Percentiles rank a stretch among this genome's conserved stretches.
These are phyloP conservation scores for Sinocyclocheilus grahami DNA, from an alignment of 2,113 vertebrate species.

Conservation along the genomic window DNA sequence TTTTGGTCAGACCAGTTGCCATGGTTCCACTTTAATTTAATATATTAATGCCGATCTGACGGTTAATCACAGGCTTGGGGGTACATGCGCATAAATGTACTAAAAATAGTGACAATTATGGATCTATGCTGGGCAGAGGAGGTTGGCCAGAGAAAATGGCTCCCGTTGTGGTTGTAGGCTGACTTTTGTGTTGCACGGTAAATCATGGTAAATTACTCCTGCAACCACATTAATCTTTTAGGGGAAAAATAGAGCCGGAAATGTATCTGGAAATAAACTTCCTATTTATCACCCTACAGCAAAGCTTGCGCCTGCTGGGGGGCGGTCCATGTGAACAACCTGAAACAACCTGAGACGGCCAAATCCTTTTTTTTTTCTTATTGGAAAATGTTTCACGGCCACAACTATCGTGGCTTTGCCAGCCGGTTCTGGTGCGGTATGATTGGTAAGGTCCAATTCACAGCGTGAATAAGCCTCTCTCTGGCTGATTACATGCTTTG, in stretches of 20 bases:
- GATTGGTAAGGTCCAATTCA: conserved; percentile 54
- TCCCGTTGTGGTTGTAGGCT: background rate
- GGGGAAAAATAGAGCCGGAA: conserved; percentile 36
- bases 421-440: conserved; percentile 41
- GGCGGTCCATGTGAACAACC: conserved; percentile 22
- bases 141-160: background rate
- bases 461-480: conserved; percentile 48
- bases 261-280: conserved; percentile 46
- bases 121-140: conserved; percentile 21
- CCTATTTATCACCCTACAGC: conserved; percentile 41
- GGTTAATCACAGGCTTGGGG: conserved; percentile 43
- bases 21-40: conserved; percentile 57
- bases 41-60: conserved; percentile 50
- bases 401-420: conserved; percentile 36
- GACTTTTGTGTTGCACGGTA: conserved; percentile 34
- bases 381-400: conserved; percentile 38
- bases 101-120: conserved; percentile 49
- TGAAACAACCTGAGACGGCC: conserved; percentile 23
- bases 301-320: conserved; percentile 26
- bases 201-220: conserved; percentile 31
- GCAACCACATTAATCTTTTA: conserved; percentile 45
- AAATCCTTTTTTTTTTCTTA: conserved; percentile 39
- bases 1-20: conserved; percentile 53
- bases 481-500: conserved; percentile 51
- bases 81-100: conserved; percentile 40